Conservation (phyloP, 2,888 invertebrate species). For the Troides helena region DNA sequence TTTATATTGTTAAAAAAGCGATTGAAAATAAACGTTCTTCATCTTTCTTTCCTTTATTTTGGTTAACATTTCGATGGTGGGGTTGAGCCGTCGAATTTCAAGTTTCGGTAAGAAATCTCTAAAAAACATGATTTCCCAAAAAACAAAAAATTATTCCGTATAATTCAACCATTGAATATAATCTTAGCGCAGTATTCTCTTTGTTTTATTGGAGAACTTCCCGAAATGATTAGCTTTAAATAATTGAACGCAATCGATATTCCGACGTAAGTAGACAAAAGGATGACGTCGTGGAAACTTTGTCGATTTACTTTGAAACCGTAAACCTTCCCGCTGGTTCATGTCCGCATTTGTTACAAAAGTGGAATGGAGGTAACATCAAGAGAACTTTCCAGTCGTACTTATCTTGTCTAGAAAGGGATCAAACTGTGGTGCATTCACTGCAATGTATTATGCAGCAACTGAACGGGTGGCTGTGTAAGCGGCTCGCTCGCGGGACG, state of each 20-base stretch:
- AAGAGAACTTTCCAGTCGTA: constrained; percentile 73
- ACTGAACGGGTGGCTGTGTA: constrained; percentile 61
- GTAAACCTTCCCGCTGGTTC: constrained; percentile 68
- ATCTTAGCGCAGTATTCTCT: constrained; percentile 17
- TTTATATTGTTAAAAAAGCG: neutral
- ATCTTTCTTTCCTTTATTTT: neutral
- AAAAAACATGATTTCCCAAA: neutral
- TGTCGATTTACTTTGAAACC: constrained; percentile 69
- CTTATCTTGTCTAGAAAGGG: constrained; percentile 78
- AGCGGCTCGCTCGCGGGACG: constrained; percentile 68
- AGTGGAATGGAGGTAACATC: constrained; percentile 68
- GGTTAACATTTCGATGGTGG: neutral
- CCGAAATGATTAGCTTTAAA: constrained; percentile 69
- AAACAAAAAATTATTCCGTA: neutral
- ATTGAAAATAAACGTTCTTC: neutral
- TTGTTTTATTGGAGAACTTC: constrained; percentile 43
- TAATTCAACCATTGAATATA: constrained; percentile 16
- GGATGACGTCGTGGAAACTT: constrained; percentile 72
- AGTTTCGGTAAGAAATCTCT: neutral
- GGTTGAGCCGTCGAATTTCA: neutral
- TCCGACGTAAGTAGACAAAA: constrained; percentile 68
- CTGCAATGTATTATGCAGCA: constrained; percentile 79
- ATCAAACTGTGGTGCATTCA: constrained; percentile 78
- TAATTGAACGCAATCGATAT: constrained; percentile 70
- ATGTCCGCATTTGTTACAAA: constrained; percentile 67